Conservation (phyloP, 2,888 invertebrate genomes). For the Drosophila barbarae region DNA sequence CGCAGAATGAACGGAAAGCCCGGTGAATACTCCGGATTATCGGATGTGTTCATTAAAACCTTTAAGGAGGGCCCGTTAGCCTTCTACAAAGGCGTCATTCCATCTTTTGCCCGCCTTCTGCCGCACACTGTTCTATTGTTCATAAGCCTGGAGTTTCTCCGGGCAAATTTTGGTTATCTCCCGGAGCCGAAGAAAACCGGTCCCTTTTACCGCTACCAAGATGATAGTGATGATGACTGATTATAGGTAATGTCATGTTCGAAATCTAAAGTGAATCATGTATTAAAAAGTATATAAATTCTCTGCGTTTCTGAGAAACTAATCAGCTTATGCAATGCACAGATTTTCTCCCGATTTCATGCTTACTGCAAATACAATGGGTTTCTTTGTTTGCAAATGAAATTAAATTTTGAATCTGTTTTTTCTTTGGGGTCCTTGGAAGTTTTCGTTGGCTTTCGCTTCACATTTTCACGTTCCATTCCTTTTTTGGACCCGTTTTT, state of each 20-base stretch:
- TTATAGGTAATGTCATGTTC: neutral
- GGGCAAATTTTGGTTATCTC: conserved; percentile 86
- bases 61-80: conserved; percentile 92
- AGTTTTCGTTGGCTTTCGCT: conserved; percentile 13
- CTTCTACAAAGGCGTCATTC: conserved; percentile 97
- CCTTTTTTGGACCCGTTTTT: conserved; percentile 19
- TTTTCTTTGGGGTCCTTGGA: conserved; percentile 7
- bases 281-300: neutral
- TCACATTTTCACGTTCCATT: conserved; percentile 9
- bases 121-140: conserved; percentile 98
- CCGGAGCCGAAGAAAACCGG: conserved; percentile 34
- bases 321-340: conserved; percentile 13
- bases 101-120: conserved; percentile 95
- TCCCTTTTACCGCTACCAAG: neutral
- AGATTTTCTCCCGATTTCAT: conserved; percentile 7
- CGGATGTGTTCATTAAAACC: conserved; percentile 87
- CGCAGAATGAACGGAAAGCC: conserved; percentile 97
- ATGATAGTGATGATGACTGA: neutral
- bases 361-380: conserved; percentile 16
- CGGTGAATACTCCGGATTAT: conserved; percentile 89
- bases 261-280: neutral
- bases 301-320: neutral
- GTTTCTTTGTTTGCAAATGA: conserved; percentile 20
- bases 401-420: conserved; percentile 28
- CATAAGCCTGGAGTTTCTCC: conserved; percentile 94